Evolutionary conservation across 2,113 vertebrate species (phyloP), one percentile per base, ranked within the genome.

Genomic region (Myrmecobius fasciatus): DNA sequence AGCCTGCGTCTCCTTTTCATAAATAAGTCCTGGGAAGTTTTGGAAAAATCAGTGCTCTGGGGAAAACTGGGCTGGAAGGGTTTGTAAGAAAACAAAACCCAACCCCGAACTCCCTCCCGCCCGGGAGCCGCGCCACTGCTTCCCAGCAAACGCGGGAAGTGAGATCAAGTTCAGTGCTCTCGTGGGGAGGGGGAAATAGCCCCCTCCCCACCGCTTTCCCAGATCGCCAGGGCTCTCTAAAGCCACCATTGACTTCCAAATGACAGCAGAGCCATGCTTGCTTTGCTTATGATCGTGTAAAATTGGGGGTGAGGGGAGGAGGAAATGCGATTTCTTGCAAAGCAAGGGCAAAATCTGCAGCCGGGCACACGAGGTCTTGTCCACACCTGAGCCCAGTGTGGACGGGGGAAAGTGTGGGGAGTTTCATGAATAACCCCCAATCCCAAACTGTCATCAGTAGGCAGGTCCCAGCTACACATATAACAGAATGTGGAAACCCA

Each of bases 1-100:
- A 48, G 97, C 97, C 98, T 97, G 98, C 98, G 97, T 98, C 98
- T 98, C 97, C 97, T 97, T 98, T 98, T 98, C 96, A 96, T 96
- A 97, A 98, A 97, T 96, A 96, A 97, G 96, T 94, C 53, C 43
- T 52, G 96, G 97, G 95, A 95, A 95, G 95, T 52, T 54, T 48
- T 25, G 92, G 90, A 60, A 95, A n/a, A 96, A 89, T 93, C 28
- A 89, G 49, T 91, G 31, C 93, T 60, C 43, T 0, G 46, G 90
- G 60, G 54, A 14, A 51, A 26, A 2, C 90, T 92, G 94, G 94
- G 96, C 95, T 88, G 28, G 54, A 31, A 96, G 96, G 90, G 83
- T 97, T 97, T 97, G 96, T 96, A 97, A 96, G 96, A 95, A 89
- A 92, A 94, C 88, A 90, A 95, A 95, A 91, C 51, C 26, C 25